These are phyloP conservation scores for Telmatochromis sp. DNA, from an alignment of 2,113 vertebrate genomes.

Conservation along the genomic window DNA sequence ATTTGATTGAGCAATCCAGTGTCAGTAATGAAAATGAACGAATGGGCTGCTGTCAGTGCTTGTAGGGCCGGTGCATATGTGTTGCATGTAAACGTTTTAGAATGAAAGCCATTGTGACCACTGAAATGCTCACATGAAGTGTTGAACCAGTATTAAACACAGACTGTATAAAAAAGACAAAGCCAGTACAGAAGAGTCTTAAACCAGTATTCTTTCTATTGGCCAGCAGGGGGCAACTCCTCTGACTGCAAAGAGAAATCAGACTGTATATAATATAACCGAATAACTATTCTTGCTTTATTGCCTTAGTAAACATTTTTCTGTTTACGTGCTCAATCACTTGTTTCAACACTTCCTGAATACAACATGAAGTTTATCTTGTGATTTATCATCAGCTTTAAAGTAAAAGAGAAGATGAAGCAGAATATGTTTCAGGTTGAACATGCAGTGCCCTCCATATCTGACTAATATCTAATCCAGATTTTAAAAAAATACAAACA, in stretches of 20 bases:
- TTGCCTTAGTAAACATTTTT: neutral
- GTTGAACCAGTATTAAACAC: neutral
- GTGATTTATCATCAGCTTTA: neutral
- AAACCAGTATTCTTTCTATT: neutral
- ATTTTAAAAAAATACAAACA: neutral
- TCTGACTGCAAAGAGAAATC: neutral
- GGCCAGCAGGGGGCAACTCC: neutral
- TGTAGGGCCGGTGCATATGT: neutral
- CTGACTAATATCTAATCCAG: neutral
- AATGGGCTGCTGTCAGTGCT: neutral
- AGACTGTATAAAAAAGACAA: neutral
- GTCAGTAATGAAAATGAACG: neutral
- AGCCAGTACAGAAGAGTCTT: neutral
- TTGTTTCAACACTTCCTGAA: neutral
- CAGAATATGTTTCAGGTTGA: neutral
- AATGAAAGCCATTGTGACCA: neutral
- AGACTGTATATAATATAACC: neutral
- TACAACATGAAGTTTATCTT: neutral
- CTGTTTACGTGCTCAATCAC: neutral
- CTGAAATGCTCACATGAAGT: neutral
- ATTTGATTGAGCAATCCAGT: neutral
- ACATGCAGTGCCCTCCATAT: neutral
- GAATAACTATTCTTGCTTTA: neutral
- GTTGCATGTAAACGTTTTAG: neutral
- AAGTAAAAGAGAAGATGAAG: neutral